Percentiles rank a stretch among this genome's conserved stretches.
These are phyloP conservation scores for Aporrectodea caliginosa DNA, from an alignment of 1,140 invertebrate genomes.

Conservation along the genomic window DNA sequence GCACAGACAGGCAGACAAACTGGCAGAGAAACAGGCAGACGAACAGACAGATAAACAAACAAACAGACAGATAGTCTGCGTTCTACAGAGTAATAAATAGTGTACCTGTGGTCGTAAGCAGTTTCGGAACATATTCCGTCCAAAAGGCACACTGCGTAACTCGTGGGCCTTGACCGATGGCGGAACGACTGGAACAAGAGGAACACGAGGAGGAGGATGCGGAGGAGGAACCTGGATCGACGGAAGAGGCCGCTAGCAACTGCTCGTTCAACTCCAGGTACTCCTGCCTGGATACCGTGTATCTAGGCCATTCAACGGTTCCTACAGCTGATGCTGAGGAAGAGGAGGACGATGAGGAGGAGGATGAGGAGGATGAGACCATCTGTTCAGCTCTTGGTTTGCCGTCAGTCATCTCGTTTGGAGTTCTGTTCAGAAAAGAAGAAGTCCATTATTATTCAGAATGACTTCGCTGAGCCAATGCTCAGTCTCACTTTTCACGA, in stretches of 20 bases:
- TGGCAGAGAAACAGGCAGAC: too few relatives aligned
- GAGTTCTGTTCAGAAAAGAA: too few relatives aligned
- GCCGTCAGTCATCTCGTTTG: too few relatives aligned
- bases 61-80: too few relatives aligned
- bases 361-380: not conserved
- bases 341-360: not conserved
- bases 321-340: slow-evolving; percentile 38
- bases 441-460: too few relatives aligned
- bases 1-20: too few relatives aligned
- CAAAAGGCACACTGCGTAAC: slow-evolving; percentile 92
- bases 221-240: not conserved
- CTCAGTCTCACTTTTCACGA: too few relatives aligned
- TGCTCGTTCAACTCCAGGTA: slow-evolving; percentile 80
- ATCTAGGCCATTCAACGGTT: slow-evolving; percentile 70
- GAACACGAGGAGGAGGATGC: not conserved
- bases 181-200: slow-evolving; percentile 6
- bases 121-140: slow-evolving; percentile 87
- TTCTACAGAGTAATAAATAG: too few relatives aligned
- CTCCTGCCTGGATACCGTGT: slow-evolving; percentile 75
- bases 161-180: slow-evolving; percentile 66
- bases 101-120: slow-evolving; percentile 49
- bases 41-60: too few relatives aligned
- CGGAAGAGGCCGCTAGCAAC: slow-evolving; percentile 47
- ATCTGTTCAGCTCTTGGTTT: not conserved
- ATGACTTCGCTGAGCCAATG: too few relatives aligned